Percentiles rank a stretch among this genome's conserved stretches.
Evolutionary conservation across 2,888 invertebrate genomes (phyloP).

Genomic region (Lasioglossum morio): DNA sequence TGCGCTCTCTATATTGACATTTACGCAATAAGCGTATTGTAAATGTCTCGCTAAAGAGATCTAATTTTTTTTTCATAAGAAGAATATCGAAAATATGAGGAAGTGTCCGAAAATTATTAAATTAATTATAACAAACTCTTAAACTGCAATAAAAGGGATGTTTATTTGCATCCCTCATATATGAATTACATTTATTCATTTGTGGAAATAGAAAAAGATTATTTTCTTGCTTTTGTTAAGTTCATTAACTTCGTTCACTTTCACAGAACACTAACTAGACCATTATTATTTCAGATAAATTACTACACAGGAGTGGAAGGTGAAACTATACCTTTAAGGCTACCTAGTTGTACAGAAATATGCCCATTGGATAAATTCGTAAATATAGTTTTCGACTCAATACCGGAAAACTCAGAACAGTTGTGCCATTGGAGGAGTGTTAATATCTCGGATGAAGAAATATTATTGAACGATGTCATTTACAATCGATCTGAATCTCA

Average conservation of each 20-base stretch:
- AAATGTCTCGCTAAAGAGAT: too few species aligned
- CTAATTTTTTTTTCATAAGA: too few species aligned
- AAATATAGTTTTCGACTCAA: slow-evolving; percentile 12
- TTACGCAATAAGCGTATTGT: too few species aligned
- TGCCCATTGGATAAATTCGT: slow-evolving; percentile 60
- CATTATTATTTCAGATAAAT: slow-evolving; percentile 60
- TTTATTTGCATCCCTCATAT: too few species aligned
- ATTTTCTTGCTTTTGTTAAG: neutral
- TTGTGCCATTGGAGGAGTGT: slow-evolving; percentile 54
- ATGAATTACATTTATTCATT: too few species aligned
- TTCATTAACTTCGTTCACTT: neutral
- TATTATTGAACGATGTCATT: neutral
- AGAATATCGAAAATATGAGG: too few species aligned
- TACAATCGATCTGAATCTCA: slow-evolving; percentile 24
- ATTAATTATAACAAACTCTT: too few species aligned
- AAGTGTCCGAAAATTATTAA: too few species aligned
- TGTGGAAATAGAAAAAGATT: neutral
- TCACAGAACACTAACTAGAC: neutral
- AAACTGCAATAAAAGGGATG: too few species aligned
- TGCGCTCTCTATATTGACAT: too few species aligned
- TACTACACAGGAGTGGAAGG: slow-evolving; percentile 63
- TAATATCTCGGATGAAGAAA: neutral
- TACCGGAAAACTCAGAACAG: slow-evolving; percentile 52
- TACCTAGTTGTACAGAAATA: slow-evolving; percentile 61
- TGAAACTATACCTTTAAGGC: slow-evolving; percentile 51